Evolutionary conservation across 2,888 invertebrate species (phyloP), one percentile per base, ranked within the genome.

Genomic region (Macrostomum cliftonense): DNA sequence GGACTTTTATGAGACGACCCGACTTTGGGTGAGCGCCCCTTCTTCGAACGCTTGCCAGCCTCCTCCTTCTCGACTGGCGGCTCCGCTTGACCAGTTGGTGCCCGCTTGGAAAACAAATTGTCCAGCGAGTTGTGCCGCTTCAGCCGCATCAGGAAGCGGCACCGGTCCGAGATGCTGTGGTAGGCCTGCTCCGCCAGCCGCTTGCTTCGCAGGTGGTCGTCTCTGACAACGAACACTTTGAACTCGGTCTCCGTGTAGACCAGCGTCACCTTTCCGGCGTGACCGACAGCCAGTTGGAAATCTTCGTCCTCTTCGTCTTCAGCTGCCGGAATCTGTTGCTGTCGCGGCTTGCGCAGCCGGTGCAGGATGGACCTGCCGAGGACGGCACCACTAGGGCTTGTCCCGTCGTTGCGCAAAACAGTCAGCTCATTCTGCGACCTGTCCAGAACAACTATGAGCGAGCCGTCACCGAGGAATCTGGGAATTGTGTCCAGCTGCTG

Each of bases 211-310:
- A n/a, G 21, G 12, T n/a, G 21, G 12, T n/a, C 46, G 14, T 46
- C 46, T 36, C 36, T 50, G 38, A 50, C 16, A 13, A 51, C 50
- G 39, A 50, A 50, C 14, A 50, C 17, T 39, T 50, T 50, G 28
- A 39, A 50, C 40, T 50, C 50, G 12, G 20, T 28, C 19, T 49
- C 19, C 21, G 46, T 50, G n/a, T 47, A 17, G 13, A 50, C 39
- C 11, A 50, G 39, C 16, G 49, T 16, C 12, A 49, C 17, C 13
- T 37, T 14, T 37, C 48, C 48, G 12, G 20, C 50, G 19, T 39
- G 47, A 4, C 47, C 50, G 9, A 50, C 19, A 39, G 7, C 39
- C 50, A 50, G 46, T 14, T 19, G 21, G 37, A 40, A 50, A 9
- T 28, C 28, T 9, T 28, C 9, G 4, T 28, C 28, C 9, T 28